Evolutionary conservation across 2,797 vertebrate species (phyloP).

Genomic region (Crax fasciolata): DNA sequence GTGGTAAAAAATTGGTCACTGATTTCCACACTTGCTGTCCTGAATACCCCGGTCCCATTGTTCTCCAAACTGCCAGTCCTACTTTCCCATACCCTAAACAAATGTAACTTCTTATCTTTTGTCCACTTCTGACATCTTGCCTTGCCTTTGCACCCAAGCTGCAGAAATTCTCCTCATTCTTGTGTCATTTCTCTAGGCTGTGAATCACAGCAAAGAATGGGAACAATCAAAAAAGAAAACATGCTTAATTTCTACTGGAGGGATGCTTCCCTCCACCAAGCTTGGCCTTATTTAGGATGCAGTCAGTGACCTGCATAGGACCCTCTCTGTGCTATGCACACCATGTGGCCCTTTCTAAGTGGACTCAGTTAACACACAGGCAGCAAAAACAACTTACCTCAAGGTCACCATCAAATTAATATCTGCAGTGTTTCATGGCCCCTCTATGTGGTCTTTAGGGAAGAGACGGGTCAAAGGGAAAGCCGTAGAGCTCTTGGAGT

Average conservation of each 20-base stretch:
- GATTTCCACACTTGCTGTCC: not conserved
- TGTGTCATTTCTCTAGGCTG: slow-evolving; percentile 29
- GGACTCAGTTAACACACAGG: not conserved
- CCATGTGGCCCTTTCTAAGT: not conserved
- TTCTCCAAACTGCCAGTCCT: not conserved
- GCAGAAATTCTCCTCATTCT: slow-evolving; percentile 31
- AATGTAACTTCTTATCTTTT: not conserved
- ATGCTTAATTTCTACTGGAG: not conserved
- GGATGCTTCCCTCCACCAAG: not conserved
- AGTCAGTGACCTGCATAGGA: not conserved
- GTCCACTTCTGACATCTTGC: slow-evolving; percentile 3
- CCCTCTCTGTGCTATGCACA: not conserved
- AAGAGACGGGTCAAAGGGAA: not conserved
- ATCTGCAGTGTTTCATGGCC: not conserved
- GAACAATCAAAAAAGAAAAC: slow-evolving; percentile 53
- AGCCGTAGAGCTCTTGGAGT: rapidly evolving
- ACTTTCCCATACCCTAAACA: not conserved
- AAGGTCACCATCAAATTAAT: not conserved
- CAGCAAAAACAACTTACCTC: not conserved
- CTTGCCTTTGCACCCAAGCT: slow-evolving; percentile 4
- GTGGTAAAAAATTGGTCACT: not conserved
- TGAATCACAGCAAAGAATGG: slow-evolving; percentile 33
- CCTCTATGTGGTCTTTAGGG: rapidly evolving
- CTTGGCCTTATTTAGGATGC: not conserved
- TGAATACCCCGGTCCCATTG: not conserved